Evolutionary conservation across 2,888 invertebrate species (phyloP).

Genomic region (Flabesymbios commensalis): DNA sequence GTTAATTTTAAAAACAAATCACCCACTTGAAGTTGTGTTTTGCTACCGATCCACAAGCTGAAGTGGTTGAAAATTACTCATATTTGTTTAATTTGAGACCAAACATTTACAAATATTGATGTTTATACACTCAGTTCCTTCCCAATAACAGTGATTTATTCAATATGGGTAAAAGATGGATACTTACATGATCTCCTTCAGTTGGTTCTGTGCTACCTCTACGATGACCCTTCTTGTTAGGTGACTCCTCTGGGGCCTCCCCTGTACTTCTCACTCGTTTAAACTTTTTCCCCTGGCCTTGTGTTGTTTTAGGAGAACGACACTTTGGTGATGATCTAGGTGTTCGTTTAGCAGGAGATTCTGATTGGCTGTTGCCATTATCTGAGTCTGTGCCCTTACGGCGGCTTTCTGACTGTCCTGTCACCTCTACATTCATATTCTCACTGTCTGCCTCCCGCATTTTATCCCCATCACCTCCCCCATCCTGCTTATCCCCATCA

Average conservation of each 20-base stretch:
- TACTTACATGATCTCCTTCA: too few relatives aligned
- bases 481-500: neutral
- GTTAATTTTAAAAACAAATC: too few relatives aligned
- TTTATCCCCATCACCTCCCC: neutral
- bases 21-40: too few relatives aligned
- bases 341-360: constrained; percentile 9
- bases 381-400: neutral
- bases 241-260: constrained; percentile 19
- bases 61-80: too few relatives aligned
- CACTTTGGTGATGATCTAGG: neutral
- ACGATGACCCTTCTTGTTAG: constrained; percentile 15
- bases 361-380: constrained; percentile 17
- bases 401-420: too few relatives aligned
- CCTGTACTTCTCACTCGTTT: constrained; percentile 18
- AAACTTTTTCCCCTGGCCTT: constrained; percentile 10
- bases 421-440: neutral
- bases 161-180: too few relatives aligned
- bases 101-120: too few relatives aligned
- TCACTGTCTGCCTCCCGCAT: neutral
- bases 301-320: constrained; percentile 3
- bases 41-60: too few relatives aligned
- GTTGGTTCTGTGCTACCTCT: too few relatives aligned
- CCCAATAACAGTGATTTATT: too few relatives aligned
- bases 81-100: too few relatives aligned
- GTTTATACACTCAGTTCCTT: too few relatives aligned